These are phyloP conservation scores for Dastarcus helophoroides DNA, from an alignment of 2,888 invertebrate species.

Conservation along the genomic window DNA sequence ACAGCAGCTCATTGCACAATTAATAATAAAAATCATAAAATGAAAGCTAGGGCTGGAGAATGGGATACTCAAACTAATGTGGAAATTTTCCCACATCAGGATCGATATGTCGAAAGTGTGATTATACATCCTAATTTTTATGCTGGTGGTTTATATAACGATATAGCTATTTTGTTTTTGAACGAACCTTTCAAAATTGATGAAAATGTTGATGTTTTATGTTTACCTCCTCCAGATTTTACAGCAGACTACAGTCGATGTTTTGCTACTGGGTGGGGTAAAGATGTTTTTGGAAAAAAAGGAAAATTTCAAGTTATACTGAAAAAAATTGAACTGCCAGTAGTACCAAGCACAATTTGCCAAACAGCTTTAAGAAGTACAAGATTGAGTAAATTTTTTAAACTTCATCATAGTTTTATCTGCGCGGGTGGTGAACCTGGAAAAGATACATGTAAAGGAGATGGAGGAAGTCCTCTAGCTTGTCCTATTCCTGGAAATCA, in stretches of 20 bases:
- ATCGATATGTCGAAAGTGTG: conserved; percentile 47
- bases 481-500: conserved; percentile 49
- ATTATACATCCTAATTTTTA: conserved; percentile 53
- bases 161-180: conserved; percentile 61
- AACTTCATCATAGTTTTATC: conserved; percentile 57
- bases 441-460: conserved; percentile 67
- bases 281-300: conserved; percentile 20
- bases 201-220: conserved; percentile 60
- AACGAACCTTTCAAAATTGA: conserved; percentile 46
- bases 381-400: conserved; percentile 52
- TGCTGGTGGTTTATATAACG: conserved; percentile 58
- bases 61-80: conserved; percentile 72
- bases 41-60: conserved; percentile 57
- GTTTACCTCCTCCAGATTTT: conserved; percentile 44
- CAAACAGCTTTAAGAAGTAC: conserved; percentile 47
- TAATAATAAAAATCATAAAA: conserved; percentile 27
- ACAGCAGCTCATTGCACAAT: conserved; percentile 80
- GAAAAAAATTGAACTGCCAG: conserved; percentile 57
- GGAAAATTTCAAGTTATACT: conserved; percentile 56
- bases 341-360: conserved; percentile 51
- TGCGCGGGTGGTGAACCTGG: conserved; percentile 69
- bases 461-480: conserved; percentile 67
- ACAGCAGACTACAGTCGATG: conserved; percentile 44
- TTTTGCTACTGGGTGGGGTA: conserved; percentile 67
- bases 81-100: conserved; percentile 60